Evolutionary conservation across 2,797 vertebrate genomes (phyloP).

Genomic region (Crocidura indochinensis): DNA sequence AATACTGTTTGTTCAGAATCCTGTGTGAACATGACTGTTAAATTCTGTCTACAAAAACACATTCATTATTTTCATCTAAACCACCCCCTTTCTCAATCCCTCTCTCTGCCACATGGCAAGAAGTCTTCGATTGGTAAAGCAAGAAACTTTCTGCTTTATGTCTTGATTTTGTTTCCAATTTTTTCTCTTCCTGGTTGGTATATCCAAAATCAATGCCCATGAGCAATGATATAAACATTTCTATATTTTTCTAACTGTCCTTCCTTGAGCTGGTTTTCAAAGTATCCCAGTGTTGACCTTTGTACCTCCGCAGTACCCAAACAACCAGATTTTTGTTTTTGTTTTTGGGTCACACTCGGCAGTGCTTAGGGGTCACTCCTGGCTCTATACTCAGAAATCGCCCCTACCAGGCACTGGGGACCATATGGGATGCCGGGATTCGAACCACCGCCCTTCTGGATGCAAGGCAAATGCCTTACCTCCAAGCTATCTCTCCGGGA

Average conservation of each 20-base stretch:
- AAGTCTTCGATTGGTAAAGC: constrained; percentile 9
- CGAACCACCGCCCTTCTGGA: no score
- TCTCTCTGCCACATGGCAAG: neutral
- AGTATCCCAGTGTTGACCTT: neutral
- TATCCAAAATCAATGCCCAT: neutral
- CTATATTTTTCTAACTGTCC: constrained; percentile 7
- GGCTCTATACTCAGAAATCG: no score
- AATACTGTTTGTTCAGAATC: neutral
- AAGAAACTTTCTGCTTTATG: neutral
- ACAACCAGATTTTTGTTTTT: neutral
- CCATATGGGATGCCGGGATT: no score
- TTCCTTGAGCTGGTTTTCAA: constrained; percentile 47
- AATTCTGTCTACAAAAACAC: constrained; percentile 34
- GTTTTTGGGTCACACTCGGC: no score
- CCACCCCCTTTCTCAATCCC: neutral
- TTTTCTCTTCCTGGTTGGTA: neutral
- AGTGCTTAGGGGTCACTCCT: no score
- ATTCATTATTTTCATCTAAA: neutral
- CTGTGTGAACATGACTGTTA: neutral
- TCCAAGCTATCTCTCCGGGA: no score
- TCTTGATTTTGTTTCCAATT: neutral
- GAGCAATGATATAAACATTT: neutral
- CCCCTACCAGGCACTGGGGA: no score
- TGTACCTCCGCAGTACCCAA: no score
- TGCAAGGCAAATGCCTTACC: no score